These are phyloP conservation scores for Rhineura floridana DNA, from an alignment of 2,113 vertebrate species.

Conservation along the genomic window DNA sequence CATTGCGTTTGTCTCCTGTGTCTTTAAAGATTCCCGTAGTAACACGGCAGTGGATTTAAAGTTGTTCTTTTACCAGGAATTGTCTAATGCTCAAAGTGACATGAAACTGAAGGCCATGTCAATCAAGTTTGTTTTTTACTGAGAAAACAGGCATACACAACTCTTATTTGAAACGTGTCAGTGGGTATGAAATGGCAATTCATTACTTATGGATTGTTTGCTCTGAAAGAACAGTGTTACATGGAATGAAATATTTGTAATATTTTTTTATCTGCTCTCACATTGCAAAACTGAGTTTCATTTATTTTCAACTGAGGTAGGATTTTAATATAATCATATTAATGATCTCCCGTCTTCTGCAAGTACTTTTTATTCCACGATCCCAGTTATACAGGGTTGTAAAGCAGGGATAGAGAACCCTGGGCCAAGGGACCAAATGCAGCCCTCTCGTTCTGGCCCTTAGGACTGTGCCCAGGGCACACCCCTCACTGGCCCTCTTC, in stretches of 20 bases:
- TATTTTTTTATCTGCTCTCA: background rate
- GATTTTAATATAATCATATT: background rate
- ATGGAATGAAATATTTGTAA: background rate
- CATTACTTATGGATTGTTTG: background rate
- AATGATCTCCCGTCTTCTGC: background rate
- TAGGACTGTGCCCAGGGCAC: too few relatives aligned
- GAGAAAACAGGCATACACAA: background rate
- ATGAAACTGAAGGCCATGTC: background rate
- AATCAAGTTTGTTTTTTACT: background rate
- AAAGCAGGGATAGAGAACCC: too few relatives aligned
- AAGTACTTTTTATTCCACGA: background rate
- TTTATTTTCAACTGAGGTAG: background rate
- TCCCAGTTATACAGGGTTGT: background rate
- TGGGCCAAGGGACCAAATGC: too few relatives aligned
- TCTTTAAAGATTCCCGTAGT: background rate
- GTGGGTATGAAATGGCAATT: background rate
- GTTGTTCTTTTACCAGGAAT: background rate
- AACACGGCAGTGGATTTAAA: background rate
- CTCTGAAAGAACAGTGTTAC: background rate
- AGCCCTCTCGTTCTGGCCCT: too few relatives aligned
- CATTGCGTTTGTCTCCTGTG: background rate
- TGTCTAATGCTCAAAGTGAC: background rate
- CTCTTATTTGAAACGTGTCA: background rate
- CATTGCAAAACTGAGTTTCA: background rate
- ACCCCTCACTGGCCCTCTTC: too few relatives aligned